Conservation (phyloP, 2,113 vertebrate genomes). For the Tiliqua scincoides region DNA sequence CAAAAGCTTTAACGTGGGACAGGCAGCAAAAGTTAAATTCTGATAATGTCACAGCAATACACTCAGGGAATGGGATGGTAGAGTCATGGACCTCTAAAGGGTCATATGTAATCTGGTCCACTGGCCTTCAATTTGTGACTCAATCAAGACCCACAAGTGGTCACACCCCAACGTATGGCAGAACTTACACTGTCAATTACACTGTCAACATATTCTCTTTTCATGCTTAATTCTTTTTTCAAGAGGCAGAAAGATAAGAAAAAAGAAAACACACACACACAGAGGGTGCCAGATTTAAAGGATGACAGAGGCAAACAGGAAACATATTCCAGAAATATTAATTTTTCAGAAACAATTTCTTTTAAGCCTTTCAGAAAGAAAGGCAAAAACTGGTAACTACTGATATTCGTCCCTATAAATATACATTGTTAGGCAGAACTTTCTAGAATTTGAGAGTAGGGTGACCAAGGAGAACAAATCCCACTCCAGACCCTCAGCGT, state of each 20-base stretch:
- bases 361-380: not conserved
- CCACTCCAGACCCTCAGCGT: not conserved
- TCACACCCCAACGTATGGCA: not conserved
- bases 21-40: not conserved
- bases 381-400: too few relatives aligned
- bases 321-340: too few relatives aligned
- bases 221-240: not conserved
- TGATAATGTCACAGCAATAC: not conserved
- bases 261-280: not conserved
- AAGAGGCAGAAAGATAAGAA: not conserved
- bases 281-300: not conserved
- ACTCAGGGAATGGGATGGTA: not conserved
- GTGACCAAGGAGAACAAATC: not conserved
- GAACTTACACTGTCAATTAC: not conserved
- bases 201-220: not conserved
- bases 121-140: not conserved
- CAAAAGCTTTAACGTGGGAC: not conserved
- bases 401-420: too few relatives aligned
- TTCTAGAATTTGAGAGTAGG: not conserved
- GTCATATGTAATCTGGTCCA: not conserved
- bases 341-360: not conserved
- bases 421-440: not conserved
- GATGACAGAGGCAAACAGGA: too few relatives aligned
- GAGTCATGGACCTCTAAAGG: not conserved
- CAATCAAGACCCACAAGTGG: not conserved